Evolutionary conservation across 2,888 invertebrate species (phyloP), one percentile per base, ranked within the genome.

Genomic region (Meteorus cinctellus): DNA sequence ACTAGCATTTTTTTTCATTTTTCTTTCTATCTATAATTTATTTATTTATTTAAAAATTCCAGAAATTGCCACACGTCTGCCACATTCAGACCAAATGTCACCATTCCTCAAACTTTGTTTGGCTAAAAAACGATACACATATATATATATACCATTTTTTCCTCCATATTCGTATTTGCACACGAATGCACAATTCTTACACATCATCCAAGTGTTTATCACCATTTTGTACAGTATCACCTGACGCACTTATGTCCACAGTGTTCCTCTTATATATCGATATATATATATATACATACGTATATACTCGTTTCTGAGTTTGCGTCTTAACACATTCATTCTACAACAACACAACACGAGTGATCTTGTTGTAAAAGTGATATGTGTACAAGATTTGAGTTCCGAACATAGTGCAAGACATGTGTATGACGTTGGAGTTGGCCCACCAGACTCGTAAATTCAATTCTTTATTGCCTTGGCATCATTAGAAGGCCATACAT

Each of bases 391-490:
- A 10, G 31, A 29, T 12, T 12, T 62, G 62, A 62, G 16, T 62
- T n/a, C 14, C 14, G 62, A 2, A n/a, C 29, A 62, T 62, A 62
- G 62, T n/a, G 31, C 4, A 62, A 62, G 27, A 14, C 16, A 62
- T 31, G 16, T 31, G 31, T 16, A 62, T 31, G 31, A n/a, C 27
- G 29, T 67, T 34, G 67, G 69, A 41, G 68, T 36, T 75, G 67
- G 31, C 27, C 5, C 62, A 65, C 72, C 72, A 78, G 74, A 78
- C 81, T 84, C 84, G 78, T 86, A 85, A 84, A 86, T 84, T 85
- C 77, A 77, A 82, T 83, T 84, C 81, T 86, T 86, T 84, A 84
- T 81, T 79, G 80, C 79, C 77, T 78, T 80, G 81, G 81, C 84
- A 81, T 83, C 82, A 80, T 84, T 83, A 84, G 62, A 62, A 82